Percentiles rank a stretch among this genome's conserved stretches.
These are phyloP conservation scores for Pachymerium ferrugineum DNA, from an alignment of 2,888 invertebrate genomes.

Conservation along the genomic window DNA sequence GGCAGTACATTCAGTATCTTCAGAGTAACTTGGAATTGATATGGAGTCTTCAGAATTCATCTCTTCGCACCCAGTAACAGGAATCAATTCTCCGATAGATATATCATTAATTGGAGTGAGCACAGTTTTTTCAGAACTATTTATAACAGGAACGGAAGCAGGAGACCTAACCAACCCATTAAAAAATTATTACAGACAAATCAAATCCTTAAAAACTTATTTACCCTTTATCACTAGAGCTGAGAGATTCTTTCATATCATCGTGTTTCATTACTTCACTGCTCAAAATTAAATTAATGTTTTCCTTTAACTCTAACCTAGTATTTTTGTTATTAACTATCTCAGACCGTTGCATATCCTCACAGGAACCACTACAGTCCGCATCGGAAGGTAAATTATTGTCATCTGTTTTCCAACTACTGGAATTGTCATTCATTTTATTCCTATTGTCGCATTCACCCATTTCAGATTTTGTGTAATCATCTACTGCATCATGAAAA, in stretches of 20 bases:
- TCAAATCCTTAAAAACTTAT: neutral
- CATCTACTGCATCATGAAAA: neutral
- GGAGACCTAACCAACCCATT: neutral
- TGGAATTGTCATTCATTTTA: neutral
- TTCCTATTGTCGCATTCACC: neutral
- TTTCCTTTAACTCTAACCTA: neutral
- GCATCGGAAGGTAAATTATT: neutral
- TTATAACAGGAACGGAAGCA: slow-evolving; percentile 28
- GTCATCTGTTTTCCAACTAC: neutral
- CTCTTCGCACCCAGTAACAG: slow-evolving; percentile 47
- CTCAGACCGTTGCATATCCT: slow-evolving; percentile 28
- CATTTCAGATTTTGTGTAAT: neutral
- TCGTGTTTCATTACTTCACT: neutral
- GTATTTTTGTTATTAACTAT: too few species aligned
- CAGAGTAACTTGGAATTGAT: slow-evolving; percentile 41
- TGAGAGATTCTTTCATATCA: neutral
- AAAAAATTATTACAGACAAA: neutral
- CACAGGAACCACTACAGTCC: slow-evolving; percentile 32
- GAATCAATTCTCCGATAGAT: slow-evolving; percentile 52
- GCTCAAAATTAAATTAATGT: too few species aligned
- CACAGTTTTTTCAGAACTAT: slow-evolving; percentile 37
- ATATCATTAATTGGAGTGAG: slow-evolving; percentile 51
- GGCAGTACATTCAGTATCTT: slow-evolving; percentile 45
- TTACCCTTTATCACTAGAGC: neutral
- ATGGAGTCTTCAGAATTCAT: slow-evolving; percentile 42